These are phyloP conservation scores for Spea hammondii DNA, from an alignment of 2,797 vertebrate genomes.

Conservation along the genomic window DNA sequence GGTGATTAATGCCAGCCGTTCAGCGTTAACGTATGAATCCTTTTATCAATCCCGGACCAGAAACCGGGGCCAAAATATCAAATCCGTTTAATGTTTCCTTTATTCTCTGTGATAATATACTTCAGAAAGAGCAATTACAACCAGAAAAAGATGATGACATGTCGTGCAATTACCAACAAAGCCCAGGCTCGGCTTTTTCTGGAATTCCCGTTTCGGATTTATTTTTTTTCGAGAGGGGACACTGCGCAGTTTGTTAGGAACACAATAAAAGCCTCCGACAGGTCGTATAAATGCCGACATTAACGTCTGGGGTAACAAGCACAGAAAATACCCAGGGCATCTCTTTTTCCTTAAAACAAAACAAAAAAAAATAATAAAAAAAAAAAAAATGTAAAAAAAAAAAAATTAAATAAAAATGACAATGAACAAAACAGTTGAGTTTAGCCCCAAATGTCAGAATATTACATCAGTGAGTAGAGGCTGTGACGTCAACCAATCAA, in stretches of 20 bases:
- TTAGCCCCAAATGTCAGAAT: too few relatives aligned
- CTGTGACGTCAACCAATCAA: too few relatives aligned
- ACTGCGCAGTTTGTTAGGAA: constrained; percentile 29
- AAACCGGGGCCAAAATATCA: constrained; percentile 30
- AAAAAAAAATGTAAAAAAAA: too few relatives aligned
- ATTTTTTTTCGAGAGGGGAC: constrained; percentile 24
- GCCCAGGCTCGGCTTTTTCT: constrained; percentile 15
- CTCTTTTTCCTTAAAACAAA: too few relatives aligned
- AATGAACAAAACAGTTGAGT: too few relatives aligned
- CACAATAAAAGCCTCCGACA: constrained; percentile 45
- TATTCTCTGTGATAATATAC: constrained; percentile 32
- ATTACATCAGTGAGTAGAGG: too few relatives aligned
- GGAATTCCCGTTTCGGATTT: constrained; percentile 36
- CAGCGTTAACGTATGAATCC: background rate
- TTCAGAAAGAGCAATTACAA: constrained; percentile 49
- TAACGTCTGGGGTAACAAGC: constrained; percentile 26
- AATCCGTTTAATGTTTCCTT: constrained; percentile 36
- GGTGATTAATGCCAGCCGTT: too few relatives aligned
- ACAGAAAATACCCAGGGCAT: constrained; percentile 18
- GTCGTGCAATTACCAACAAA: constrained; percentile 45
- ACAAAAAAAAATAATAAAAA: too few relatives aligned
- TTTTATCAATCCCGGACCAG: constrained; percentile 19
- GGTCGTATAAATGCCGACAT: constrained; percentile 32
- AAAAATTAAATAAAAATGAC: too few relatives aligned
- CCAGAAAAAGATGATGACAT: constrained; percentile 42